These are phyloP conservation scores for Coregonus sp. DNA, from an alignment of 2,797 vertebrate genomes.

Conservation along the genomic window DNA sequence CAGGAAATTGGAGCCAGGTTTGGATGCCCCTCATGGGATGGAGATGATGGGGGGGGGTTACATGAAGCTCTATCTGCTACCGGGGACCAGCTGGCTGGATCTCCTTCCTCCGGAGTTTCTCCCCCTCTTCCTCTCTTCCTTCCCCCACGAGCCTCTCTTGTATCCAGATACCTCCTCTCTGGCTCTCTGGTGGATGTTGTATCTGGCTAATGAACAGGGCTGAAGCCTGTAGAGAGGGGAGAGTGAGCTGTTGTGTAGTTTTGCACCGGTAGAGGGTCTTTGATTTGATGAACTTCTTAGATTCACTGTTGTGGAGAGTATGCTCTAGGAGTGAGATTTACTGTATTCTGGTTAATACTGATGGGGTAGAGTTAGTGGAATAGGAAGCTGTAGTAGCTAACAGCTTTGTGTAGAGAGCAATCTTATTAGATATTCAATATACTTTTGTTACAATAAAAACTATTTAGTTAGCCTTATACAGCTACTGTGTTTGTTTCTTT, in stretches of 20 bases:
- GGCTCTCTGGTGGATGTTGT: slow-evolving; percentile 6
- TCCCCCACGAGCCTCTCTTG: background rate
- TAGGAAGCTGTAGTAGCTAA: too few species aligned
- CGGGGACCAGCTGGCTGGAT: background rate
- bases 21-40: slow-evolving; percentile 56
- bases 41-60: slow-evolving; percentile 42
- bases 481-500: too few species aligned
- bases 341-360: too few species aligned
- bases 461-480: too few species aligned
- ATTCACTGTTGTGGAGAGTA: slow-evolving; percentile 31
- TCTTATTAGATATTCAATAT: too few species aligned
- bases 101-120: background rate
- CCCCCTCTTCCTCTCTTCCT: slow-evolving; percentile 25
- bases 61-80: slow-evolving; percentile 3
- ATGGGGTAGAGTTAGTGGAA: too few species aligned
- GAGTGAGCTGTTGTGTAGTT: background rate
- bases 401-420: too few species aligned
- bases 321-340: too few species aligned
- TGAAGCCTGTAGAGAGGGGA: slow-evolving; percentile 45
- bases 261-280: slow-evolving; percentile 21
- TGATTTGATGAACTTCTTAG: slow-evolving; percentile 37
- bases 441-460: too few species aligned
- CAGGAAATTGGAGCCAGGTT: slow-evolving; percentile 66
- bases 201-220: slow-evolving; percentile 59
- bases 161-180: background rate